A percentile compares a stretch with the other conserved stretches of the same genome.
phyloP scores from a whole-genome alignment of 2,888 invertebrate genomes.

The Branchellion lobata region DNA sequence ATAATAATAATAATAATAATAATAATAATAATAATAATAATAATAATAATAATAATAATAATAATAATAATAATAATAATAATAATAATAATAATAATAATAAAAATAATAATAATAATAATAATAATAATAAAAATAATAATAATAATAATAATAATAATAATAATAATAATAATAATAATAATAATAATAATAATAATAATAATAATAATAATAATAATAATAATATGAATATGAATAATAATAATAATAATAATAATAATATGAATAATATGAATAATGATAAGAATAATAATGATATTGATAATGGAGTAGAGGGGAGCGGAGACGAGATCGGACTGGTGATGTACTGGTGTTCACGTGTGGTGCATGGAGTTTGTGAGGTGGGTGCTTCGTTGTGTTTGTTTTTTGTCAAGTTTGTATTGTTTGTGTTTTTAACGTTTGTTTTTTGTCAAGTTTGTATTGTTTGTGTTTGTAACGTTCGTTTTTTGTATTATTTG shows the following conservation, averaged over 20 bases:
- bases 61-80: background rate
- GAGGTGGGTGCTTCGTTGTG: background rate
- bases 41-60: slow-evolving; percentile 3
- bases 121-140: background rate
- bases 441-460: background rate
- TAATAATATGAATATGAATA: no score
- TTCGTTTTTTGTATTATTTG: no score
- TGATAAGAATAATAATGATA: background rate
- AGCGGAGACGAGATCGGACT: background rate
- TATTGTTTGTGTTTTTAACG: background rate
- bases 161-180: background rate
- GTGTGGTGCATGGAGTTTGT: background rate
- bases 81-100: background rate
- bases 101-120: background rate
- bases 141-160: slow-evolving; percentile 5
- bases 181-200: no score
- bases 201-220: no score
- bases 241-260: no score
- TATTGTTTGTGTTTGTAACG: background rate
- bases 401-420: no score
- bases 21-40: slow-evolving; percentile 5
- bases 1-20: background rate
- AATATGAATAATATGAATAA: no score
- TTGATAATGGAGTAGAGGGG: background rate
- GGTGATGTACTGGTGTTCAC: background rate